Conservation (phyloP, 2,888 invertebrate species). For the Trichopoda pennipes region DNA sequence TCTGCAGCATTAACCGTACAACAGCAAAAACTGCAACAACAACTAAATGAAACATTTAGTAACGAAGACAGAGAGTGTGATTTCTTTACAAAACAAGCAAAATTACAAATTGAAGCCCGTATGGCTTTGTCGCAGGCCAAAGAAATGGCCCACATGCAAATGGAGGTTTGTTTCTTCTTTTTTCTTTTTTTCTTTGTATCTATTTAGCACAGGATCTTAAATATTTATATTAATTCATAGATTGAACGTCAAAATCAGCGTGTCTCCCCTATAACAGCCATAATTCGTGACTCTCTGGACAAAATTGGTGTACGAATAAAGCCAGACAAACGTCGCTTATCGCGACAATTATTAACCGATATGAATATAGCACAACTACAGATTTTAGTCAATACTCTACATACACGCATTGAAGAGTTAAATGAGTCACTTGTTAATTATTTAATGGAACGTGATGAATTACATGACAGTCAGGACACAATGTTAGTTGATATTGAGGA, state of each 20-base stretch:
- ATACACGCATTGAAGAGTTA: slow-evolving; percentile 94
- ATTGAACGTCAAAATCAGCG: slow-evolving; percentile 86
- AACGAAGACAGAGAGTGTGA: slow-evolving; percentile 86
- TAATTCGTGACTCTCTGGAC: slow-evolving; percentile 89
- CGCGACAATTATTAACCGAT: slow-evolving; percentile 92
- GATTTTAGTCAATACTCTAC: slow-evolving; percentile 96
- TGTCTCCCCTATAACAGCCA: slow-evolving; percentile 92
- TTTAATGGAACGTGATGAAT: slow-evolving; percentile 95
- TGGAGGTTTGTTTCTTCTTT: slow-evolving; percentile 84
- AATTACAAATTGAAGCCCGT: slow-evolving; percentile 92
- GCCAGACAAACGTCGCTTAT: slow-evolving; percentile 90
- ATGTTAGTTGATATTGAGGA: slow-evolving; percentile 99
- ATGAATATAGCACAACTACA: slow-evolving; percentile 96
- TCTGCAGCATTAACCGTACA: slow-evolving; percentile 61
- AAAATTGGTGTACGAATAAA: slow-evolving; percentile 92
- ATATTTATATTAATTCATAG: slow-evolving; percentile 73
- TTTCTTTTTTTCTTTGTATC: not conserved
- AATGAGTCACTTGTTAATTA: slow-evolving; percentile 95
- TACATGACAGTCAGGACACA: slow-evolving; percentile 98
- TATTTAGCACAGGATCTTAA: not conserved
- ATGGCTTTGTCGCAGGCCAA: slow-evolving; percentile 94
- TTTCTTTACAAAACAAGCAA: slow-evolving; percentile 90
- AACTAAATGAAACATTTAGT: slow-evolving; percentile 81
- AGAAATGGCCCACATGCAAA: slow-evolving; percentile 94
- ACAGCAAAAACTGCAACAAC: slow-evolving; percentile 66